Evolutionary conservation across 2,888 invertebrate genomes (phyloP).

Genomic region (Phaonia tiefii): DNA sequence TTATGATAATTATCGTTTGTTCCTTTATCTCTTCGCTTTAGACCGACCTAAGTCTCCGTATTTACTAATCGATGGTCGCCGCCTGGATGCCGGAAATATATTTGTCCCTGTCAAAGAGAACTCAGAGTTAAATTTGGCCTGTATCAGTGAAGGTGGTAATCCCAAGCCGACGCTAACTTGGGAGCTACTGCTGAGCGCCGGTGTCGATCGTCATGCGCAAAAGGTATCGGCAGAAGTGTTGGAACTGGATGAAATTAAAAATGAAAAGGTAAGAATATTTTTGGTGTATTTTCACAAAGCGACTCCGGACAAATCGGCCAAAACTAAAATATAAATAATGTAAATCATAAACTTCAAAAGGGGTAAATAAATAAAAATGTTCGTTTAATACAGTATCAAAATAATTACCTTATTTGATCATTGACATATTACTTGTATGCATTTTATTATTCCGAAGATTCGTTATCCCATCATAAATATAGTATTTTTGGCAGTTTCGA

Average conservation of each 20-base stretch:
- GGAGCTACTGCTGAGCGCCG: constrained; percentile 81
- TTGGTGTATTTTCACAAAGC: no score
- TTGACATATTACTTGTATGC: no score
- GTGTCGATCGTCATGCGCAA: constrained; percentile 83
- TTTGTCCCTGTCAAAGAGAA: constrained; percentile 94
- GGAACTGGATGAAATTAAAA: constrained; percentile 80
- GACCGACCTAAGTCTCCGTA: constrained; percentile 92
- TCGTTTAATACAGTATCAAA: no score
- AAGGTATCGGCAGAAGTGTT: constrained; percentile 81
- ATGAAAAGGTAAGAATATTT: constrained; percentile 76
- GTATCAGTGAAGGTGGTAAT: constrained; percentile 92
- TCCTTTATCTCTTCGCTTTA: constrained; percentile 81
- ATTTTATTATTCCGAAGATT: no score
- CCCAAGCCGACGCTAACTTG: constrained; percentile 84
- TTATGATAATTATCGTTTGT: constrained; percentile 8
- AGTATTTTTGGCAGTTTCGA: no score
- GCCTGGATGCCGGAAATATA: constrained; percentile 91
- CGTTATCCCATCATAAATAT: no score
- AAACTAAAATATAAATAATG: no score
- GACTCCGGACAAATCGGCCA: no score
- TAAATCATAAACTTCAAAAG: no score
- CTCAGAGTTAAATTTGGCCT: constrained; percentile 89
- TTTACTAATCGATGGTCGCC: constrained; percentile 91
- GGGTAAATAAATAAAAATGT: no score
- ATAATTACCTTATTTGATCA: no score